phyloP scores from a whole-genome alignment of 2,113 vertebrate species.

The Calonectris borealis region DNA sequence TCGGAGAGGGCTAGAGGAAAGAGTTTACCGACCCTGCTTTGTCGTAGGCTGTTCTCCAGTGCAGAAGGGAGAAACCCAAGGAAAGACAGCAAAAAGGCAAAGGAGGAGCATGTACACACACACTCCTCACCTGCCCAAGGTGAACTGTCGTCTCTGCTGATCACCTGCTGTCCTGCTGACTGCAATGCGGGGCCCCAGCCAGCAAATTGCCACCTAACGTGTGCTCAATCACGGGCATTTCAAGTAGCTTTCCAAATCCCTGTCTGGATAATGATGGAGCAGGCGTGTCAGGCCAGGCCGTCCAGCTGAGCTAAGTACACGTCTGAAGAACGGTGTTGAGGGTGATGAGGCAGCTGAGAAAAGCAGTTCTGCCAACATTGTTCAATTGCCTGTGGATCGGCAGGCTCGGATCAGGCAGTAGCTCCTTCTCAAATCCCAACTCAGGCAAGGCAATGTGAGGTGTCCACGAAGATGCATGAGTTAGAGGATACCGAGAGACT shows the following conservation, averaged over 20 bases:
- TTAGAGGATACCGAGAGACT: rapidly evolving
- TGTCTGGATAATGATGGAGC: constrained; percentile 24
- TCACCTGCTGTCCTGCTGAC: neutral
- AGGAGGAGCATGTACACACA: neutral
- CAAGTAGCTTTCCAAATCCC: neutral
- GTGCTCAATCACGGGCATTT: constrained; percentile 9
- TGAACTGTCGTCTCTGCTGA: rapidly evolving
- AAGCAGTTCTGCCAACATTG: rapidly evolving
- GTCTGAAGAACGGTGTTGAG: neutral
- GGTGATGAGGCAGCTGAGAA: neutral
- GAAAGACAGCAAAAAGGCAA: neutral
- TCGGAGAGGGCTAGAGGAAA: neutral
- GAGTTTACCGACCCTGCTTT: neutral
- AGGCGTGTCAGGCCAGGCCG: rapidly evolving
- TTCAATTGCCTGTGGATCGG: rapidly evolving
- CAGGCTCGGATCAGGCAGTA: rapidly evolving
- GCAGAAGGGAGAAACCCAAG: neutral
- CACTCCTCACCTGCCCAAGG: neutral
- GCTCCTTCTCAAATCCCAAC: neutral
- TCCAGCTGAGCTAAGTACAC: constrained; percentile 34
- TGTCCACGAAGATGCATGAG: neutral
- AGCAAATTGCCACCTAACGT: neutral
- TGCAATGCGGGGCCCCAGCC: neutral
- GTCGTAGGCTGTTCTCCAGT: neutral
- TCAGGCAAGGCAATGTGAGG: neutral